A percentile compares a stretch with the other conserved stretches of the same genome.
Conservation (phyloP, 2,113 vertebrate genomes). For the Piaya cayana region DNA sequence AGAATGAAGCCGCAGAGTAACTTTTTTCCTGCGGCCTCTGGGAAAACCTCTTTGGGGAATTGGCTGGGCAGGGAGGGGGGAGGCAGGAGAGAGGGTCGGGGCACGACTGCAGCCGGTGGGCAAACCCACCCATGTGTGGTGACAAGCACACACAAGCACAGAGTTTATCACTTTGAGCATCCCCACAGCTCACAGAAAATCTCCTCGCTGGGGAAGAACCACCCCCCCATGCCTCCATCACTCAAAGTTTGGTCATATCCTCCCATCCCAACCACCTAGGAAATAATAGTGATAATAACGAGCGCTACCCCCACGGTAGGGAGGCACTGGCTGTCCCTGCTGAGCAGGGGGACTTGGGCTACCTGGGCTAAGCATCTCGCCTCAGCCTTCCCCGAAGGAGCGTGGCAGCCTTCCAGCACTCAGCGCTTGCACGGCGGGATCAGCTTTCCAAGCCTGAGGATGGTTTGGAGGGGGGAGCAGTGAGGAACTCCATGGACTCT, state of each 20-base stretch:
- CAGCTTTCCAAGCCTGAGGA: not conserved
- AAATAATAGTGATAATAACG: not conserved
- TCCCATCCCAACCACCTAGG: not conserved
- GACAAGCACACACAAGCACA: not conserved
- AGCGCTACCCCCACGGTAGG: not conserved
- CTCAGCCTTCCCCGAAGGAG: not conserved
- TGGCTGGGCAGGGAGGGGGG: not conserved
- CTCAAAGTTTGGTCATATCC: not conserved
- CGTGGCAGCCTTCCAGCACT: not conserved
- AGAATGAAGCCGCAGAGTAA: not conserved
- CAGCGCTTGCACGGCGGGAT: slow-evolving; percentile 29
- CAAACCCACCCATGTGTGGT: not conserved
- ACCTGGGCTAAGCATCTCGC: not conserved
- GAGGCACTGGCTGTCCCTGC: not conserved
- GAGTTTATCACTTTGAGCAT: not conserved
- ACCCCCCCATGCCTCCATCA: not conserved
- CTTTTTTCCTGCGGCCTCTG: slow-evolving; percentile 15
- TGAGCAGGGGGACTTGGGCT: not conserved
- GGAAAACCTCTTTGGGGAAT: not conserved
- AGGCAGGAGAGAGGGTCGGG: not conserved
- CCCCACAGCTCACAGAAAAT: not conserved
- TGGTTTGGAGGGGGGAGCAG: not conserved
- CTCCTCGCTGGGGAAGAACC: not conserved
- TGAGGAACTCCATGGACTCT: not conserved
- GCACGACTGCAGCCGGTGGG: not conserved